Evolutionary conservation across 2,888 invertebrate species (phyloP), one percentile per base, ranked within the genome.

Genomic region (Ariolimax columbianus): DNA sequence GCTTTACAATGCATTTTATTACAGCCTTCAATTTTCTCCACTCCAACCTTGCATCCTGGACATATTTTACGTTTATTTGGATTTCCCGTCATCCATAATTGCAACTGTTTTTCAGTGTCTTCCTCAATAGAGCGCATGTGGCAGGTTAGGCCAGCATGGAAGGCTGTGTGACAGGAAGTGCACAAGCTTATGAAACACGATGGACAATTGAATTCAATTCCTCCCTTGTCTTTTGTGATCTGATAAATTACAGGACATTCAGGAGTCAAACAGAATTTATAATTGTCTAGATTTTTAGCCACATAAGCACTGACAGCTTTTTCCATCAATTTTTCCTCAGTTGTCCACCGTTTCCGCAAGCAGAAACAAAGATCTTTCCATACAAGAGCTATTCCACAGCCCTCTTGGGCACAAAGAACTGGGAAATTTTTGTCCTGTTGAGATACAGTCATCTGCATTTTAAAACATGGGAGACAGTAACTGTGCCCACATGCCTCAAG

Each of bases 401-500:
- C 85, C 23, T 92, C 91, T 9, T 77, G 43, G 26, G 88, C 89
- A 87, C 93, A 93, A 17, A 30, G 59, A 0, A 93, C 51, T 0
- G 93, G 93, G 47, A 93, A 88, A 9, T 88, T 87, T 73, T 88
- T 90, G 75, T 87, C 86, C 14, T 85, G 73, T 14, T 91, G 83
- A 17, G 88, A 87, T n/a, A 87, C 87, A 19, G 30, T 47, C 3
- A 85, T 55, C 79, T 89, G 89, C 14, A 77, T 77, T 23, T 87
- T 86, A 14, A 91, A 55, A 83, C 93, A 93, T 6, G 87, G 87
- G 6, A 77, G 83, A 84, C 93, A 93, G 81, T 92, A 93, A 6
- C 90, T 87, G 87, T 93, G 93, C 1, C 92, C 92, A 86, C 93
- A 93, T 19, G 84, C 87, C 75, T 93, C 92, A n/a, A 92, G 86